Conservation (phyloP, 2,797 vertebrate genomes). For the Novumbra hubbsi region DNA sequence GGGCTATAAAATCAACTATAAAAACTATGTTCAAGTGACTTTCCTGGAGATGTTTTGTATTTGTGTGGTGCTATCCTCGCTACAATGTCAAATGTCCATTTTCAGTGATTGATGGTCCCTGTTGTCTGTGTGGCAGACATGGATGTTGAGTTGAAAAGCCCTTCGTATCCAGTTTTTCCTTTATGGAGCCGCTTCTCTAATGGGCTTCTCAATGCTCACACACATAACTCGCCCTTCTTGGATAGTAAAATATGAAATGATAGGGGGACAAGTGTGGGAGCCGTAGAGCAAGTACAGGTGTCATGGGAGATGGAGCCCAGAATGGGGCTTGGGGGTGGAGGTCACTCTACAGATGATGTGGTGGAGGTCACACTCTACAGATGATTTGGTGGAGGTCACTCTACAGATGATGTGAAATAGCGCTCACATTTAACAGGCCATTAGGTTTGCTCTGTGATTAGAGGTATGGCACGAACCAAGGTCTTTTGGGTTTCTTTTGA, state of each 20-base stretch:
- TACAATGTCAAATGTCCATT: not conserved
- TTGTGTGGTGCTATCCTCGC: not conserved
- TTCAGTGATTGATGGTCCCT: constrained; percentile 2
- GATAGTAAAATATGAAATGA: constrained; percentile 29
- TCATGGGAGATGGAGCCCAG: not conserved
- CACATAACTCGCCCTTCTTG: constrained; percentile 25
- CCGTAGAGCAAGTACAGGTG: not conserved
- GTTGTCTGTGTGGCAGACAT: not conserved
- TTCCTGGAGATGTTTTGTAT: not conserved
- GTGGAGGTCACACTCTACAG: not conserved
- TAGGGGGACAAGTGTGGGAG: not conserved
- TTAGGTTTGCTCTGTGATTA: not conserved
- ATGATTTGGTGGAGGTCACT: not conserved
- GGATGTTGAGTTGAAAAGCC: too few relatives aligned
- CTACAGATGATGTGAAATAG: not conserved
- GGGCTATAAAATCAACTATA: too few relatives aligned
- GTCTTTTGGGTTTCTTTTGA: not conserved
- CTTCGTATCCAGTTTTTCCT: not conserved
- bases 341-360: not conserved
- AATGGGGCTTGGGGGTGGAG: not conserved
- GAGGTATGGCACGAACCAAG: not conserved
- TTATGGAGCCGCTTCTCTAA: constrained; percentile 29
- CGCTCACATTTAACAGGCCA: not conserved
- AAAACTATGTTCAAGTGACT: not conserved
- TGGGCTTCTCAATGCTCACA: constrained; percentile 24